Conservation (phyloP, 2,888 invertebrate species). For the Agrochola circellaris region DNA sequence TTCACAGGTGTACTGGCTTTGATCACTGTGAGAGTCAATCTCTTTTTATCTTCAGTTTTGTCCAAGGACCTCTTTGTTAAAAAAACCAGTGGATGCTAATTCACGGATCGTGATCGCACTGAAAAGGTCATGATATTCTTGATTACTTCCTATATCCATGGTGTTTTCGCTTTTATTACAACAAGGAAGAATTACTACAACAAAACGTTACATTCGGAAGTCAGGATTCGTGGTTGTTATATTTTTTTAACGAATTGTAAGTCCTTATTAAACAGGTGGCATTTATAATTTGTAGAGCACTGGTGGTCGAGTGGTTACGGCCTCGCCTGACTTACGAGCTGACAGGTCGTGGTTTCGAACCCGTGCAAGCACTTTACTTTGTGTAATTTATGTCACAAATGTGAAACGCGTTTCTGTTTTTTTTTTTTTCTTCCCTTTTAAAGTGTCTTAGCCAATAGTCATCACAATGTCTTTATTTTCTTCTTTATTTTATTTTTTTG, state of each 20-base stretch:
- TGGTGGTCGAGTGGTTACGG: too few species aligned
- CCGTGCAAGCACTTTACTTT: too few species aligned
- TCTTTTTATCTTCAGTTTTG: conserved; percentile 5
- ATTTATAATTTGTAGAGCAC: too few species aligned
- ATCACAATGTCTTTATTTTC: too few species aligned
- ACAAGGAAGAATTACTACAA: neutral
- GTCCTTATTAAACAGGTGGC: neutral
- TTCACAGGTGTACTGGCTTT: neutral
- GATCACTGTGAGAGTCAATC: neutral
- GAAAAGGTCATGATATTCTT: conserved; percentile 25
- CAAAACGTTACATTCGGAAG: neutral
- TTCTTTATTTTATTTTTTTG: too few species aligned
- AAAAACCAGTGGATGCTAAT: neutral
- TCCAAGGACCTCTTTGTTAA: conserved; percentile 30
- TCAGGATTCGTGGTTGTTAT: neutral
- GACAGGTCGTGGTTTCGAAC: too few species aligned
- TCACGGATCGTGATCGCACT: conserved; percentile 35
- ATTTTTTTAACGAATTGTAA: neutral
- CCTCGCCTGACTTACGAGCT: too few species aligned
- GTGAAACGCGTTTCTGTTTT: too few species aligned
- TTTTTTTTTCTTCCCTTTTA: too few species aligned
- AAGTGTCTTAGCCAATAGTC: too few species aligned
- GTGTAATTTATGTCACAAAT: too few species aligned
- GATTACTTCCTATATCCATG: conserved; percentile 27
- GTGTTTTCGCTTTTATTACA: conserved; percentile 13